Percentiles rank a stretch among this genome's conserved stretches.
Evolutionary conservation across 1,140 invertebrate species (phyloP).

Genomic region (Cherax destructor): DNA sequence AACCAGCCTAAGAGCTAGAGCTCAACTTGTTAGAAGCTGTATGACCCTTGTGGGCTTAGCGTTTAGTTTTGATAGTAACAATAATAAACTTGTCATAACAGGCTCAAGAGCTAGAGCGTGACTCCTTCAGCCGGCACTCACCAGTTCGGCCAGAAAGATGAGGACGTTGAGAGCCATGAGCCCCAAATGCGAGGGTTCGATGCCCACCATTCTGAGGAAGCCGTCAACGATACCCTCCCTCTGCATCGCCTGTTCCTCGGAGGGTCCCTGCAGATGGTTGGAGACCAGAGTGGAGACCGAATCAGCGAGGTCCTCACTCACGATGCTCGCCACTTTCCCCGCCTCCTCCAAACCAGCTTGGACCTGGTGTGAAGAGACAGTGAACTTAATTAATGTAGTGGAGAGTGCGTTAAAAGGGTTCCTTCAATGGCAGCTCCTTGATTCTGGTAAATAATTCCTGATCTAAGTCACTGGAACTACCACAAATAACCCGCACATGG

Average conservation of each 20-base stretch:
- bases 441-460: no score
- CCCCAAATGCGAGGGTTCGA: constrained; percentile 84
- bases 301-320: constrained; percentile 53
- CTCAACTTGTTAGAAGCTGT: no score
- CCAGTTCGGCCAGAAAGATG: constrained; percentile 89
- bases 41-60: no score
- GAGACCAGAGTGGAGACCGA: constrained; percentile 50
- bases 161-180: constrained; percentile 87
- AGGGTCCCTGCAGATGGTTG: constrained; percentile 40
- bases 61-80: no score
- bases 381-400: not conserved
- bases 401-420: no score
- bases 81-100: no score
- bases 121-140: constrained; percentile 75
- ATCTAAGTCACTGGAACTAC: no score
- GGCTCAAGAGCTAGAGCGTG: no score
- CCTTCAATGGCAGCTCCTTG: no score
- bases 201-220: constrained; percentile 84
- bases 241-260: constrained; percentile 20
- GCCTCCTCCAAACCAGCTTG: constrained; percentile 52
- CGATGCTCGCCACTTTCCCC: constrained; percentile 53
- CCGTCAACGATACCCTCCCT: constrained; percentile 79
- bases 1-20: no score
- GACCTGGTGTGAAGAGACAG: not conserved
- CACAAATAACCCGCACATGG: no score